Percentiles rank a stretch among this genome's conserved stretches.
These are phyloP conservation scores for Pristis pectinata DNA, from an alignment of 2,797 vertebrate genomes.

Conservation along the genomic window DNA sequence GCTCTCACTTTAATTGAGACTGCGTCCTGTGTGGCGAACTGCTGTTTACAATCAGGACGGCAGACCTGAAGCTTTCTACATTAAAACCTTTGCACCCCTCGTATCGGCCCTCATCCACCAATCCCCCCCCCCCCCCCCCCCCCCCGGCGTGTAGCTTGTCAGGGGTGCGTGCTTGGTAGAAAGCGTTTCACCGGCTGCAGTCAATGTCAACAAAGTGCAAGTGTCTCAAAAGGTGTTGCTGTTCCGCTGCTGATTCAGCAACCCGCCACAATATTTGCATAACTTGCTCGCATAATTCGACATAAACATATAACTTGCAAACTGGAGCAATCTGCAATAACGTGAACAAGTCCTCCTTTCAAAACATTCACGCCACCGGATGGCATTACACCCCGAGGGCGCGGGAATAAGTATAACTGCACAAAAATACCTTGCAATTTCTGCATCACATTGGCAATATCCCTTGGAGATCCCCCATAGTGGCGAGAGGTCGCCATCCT, in stretches of 20 bases:
- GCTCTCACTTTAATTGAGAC: not conserved
- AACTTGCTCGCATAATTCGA: not conserved
- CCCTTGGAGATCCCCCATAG: constrained; percentile 60
- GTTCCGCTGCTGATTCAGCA: not conserved
- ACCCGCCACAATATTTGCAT: not conserved
- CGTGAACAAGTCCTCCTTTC: not conserved
- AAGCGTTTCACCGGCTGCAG: not conserved
- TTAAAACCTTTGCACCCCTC: too few relatives aligned
- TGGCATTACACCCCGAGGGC: not conserved
- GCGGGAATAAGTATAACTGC: not conserved
- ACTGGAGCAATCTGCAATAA: not conserved
- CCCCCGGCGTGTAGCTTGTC: too few relatives aligned
- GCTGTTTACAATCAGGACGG: not conserved
- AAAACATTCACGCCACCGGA: not conserved
- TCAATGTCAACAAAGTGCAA: not conserved
- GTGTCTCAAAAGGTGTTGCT: not conserved
- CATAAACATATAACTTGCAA: not conserved
- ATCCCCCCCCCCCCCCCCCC: too few relatives aligned
- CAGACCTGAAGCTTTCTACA: not conserved
- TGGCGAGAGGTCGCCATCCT: constrained; percentile 76
- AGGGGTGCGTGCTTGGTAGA: not conserved
- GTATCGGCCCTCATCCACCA: not conserved
- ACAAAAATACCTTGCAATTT: constrained; percentile 78
- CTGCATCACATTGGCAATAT: constrained; percentile 92
- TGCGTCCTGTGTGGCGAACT: not conserved